Conservation (phyloP, 2,113 vertebrate genomes). For the Aldabrachelys gigantea region DNA sequence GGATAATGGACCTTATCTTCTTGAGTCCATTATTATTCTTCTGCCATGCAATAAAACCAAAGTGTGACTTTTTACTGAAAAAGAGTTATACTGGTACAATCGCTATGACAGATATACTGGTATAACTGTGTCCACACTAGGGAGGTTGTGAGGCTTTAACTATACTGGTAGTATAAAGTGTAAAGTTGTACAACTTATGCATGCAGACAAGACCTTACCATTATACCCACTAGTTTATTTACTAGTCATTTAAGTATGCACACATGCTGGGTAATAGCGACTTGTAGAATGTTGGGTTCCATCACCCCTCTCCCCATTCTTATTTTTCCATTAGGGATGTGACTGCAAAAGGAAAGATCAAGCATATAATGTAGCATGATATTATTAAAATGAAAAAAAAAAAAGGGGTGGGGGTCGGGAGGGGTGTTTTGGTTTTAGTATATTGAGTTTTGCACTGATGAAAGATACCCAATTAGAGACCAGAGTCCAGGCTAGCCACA, state of each 20-base stretch:
- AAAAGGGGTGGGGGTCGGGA: accelerated
- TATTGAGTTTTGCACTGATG: not conserved
- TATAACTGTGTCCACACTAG: not conserved
- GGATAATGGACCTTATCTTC: accelerated
- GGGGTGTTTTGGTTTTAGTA: not conserved
- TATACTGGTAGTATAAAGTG: not conserved
- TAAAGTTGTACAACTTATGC: not conserved
- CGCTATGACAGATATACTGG: not conserved
- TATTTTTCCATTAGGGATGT: accelerated
- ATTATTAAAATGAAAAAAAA: accelerated
- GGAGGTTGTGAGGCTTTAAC: not conserved
- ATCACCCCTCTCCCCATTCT: not conserved
- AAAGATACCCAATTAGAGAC: not conserved
- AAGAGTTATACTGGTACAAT: not conserved
- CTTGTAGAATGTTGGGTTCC: not conserved
- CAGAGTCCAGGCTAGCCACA: not conserved
- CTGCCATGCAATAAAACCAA: not conserved
- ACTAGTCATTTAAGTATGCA: not conserved
- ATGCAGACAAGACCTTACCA: not conserved
- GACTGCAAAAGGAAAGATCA: accelerated
- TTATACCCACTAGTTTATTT: not conserved
- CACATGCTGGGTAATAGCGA: not conserved
- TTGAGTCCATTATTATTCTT: not conserved
- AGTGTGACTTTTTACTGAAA: not conserved
- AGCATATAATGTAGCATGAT: accelerated